These are phyloP conservation scores for Macaria notata DNA, from an alignment of 2,888 invertebrate species.

Conservation along the genomic window DNA sequence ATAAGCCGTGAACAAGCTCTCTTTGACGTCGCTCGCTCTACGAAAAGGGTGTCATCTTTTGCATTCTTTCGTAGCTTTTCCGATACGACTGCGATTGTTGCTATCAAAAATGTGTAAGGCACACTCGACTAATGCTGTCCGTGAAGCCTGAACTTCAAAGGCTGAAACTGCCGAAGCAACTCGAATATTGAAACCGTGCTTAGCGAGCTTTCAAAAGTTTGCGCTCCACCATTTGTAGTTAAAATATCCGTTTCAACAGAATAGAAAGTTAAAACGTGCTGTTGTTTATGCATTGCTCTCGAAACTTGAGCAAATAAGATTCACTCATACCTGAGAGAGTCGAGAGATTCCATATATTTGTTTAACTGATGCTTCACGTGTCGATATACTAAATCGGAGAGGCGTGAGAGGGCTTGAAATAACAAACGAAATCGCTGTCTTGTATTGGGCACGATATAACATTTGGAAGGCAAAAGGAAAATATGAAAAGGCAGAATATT, in stretches of 20 bases:
- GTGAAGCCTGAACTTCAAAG: constrained; percentile 33
- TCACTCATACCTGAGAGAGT: constrained; percentile 40
- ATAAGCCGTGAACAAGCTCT: constrained; percentile 55
- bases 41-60: constrained; percentile 58
- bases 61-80: constrained; percentile 48
- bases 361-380: constrained; percentile 68
- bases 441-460: constrained; percentile 73
- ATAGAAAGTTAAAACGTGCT: constrained; percentile 26
- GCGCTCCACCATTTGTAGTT: constrained; percentile 26
- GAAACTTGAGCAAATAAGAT: constrained; percentile 35
- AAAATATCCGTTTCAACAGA: constrained; percentile 26
- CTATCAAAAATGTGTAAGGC: constrained; percentile 49
- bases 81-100: constrained; percentile 46
- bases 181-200: constrained; percentile 27
- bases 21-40: constrained; percentile 54
- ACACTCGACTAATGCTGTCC: constrained; percentile 37
- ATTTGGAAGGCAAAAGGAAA: constrained; percentile 74
- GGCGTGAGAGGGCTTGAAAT: constrained; percentile 70
- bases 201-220: constrained; percentile 21
- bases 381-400: constrained; percentile 71
- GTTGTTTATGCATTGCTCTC: constrained; percentile 28
- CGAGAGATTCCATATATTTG: constrained; percentile 60
- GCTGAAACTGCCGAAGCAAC: constrained; percentile 22
- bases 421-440: constrained; percentile 77
- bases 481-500: constrained; percentile 80